phyloP scores from a whole-genome alignment of 2,113 vertebrate species.

The Megatriorchis doriae region DNA sequence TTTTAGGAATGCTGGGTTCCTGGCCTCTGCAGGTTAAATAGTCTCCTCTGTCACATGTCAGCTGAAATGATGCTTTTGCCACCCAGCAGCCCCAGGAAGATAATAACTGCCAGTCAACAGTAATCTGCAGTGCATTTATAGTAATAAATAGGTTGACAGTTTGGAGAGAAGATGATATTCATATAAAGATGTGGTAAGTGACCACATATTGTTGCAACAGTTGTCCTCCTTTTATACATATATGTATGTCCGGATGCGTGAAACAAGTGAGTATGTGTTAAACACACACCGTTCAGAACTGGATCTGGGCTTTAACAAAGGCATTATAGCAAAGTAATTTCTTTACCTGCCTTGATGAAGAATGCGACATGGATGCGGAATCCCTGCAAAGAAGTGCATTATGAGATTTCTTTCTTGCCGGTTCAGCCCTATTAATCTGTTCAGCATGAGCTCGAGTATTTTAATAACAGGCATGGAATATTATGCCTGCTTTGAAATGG shows the following conservation, averaged over 20 bases:
- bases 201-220: neutral
- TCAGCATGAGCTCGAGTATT: slow-evolving; percentile 36
- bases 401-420: slow-evolving; percentile 27
- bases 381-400: slow-evolving; percentile 38
- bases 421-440: slow-evolving; percentile 61
- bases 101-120: slow-evolving; percentile 8
- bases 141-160: neutral
- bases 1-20: neutral
- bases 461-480: slow-evolving; percentile 50
- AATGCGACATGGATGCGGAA: neutral
- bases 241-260: accelerated
- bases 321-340: neutral
- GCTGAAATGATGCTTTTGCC: slow-evolving; percentile 8
- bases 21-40: neutral
- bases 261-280: neutral
- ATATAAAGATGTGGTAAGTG: neutral
- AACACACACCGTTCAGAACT: neutral
- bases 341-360: slow-evolving; percentile 30
- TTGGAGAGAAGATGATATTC: neutral
- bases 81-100: neutral
- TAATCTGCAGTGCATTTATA: neutral
- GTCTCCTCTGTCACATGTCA: neutral
- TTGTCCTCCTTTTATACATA: neutral
- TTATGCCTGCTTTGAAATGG: slow-evolving; percentile 19
- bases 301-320: neutral